phyloP scores from a whole-genome alignment of 2,797 vertebrate genomes.

The Halcyon chelicuti region DNA sequence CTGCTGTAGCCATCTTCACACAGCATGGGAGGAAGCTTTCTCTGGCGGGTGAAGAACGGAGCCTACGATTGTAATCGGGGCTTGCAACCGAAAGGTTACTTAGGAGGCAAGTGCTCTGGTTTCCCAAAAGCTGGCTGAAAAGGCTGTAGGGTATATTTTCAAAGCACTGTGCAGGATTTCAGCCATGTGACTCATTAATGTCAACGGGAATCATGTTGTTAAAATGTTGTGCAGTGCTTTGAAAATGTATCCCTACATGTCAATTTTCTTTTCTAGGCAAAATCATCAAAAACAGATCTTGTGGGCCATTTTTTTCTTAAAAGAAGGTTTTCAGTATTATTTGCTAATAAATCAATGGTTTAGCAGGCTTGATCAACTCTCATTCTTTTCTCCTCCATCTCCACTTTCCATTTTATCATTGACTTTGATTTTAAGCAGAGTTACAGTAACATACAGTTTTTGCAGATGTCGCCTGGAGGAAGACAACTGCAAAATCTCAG shows the following conservation, averaged over 20 bases:
- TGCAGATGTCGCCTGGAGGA: not conserved
- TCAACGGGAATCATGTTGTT: constrained; percentile 32
- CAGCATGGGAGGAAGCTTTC: not conserved
- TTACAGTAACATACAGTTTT: not conserved
- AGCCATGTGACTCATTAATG: constrained; percentile 52
- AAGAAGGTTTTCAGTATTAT: constrained; percentile 1
- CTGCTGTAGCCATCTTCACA: not conserved
- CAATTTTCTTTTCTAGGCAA: constrained; percentile 29
- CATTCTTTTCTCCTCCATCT: not conserved
- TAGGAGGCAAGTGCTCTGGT: constrained; percentile 8
- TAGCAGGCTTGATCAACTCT: constrained; percentile 25
- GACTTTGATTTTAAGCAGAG: constrained; percentile 54
- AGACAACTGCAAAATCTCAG: constrained; percentile 27
- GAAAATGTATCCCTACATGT: constrained; percentile 46
- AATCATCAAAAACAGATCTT: constrained; percentile 66
- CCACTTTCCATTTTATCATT: constrained; percentile 56
- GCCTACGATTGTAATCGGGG: not conserved
- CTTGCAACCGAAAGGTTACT: not conserved
- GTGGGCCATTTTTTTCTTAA: not conserved
- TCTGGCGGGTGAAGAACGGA: fast-evolving
- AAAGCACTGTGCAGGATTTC: constrained; percentile 43
- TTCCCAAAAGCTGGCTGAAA: constrained; percentile 45
- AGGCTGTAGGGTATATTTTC: constrained; percentile 41
- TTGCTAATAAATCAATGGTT: constrained; percentile 43
- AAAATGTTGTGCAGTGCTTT: constrained; percentile 40